These are phyloP conservation scores for Oryzias melastigma DNA, from an alignment of 2,113 vertebrate species.

Conservation along the genomic window DNA sequence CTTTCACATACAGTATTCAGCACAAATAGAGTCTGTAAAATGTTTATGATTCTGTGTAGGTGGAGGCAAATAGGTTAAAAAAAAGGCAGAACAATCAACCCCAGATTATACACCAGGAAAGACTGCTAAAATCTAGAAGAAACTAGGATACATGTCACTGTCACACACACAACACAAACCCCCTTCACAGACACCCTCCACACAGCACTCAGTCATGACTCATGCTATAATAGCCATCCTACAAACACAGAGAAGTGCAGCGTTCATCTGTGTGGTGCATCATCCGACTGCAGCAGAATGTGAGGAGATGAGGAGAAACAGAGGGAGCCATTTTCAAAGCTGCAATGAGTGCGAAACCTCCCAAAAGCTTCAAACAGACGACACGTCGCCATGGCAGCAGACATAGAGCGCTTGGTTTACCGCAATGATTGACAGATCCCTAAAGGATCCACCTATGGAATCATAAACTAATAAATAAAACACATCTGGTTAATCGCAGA, in stretches of 20 bases:
- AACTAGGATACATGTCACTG: conserved; percentile 19
- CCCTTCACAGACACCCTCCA: conserved; percentile 44
- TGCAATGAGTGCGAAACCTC: neutral
- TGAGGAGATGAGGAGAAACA: conserved; percentile 6
- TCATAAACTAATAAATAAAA: neutral
- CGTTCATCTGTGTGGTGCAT: conserved; percentile 27
- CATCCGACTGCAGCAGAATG: conserved; percentile 18
- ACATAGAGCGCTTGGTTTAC: neutral
- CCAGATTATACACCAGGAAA: conserved; percentile 1
- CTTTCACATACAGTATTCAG: neutral
- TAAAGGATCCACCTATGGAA: too few species aligned
- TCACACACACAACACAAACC: conserved; percentile 4
- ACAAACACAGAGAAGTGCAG: conserved; percentile 18
- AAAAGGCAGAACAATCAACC: conserved; percentile 28
- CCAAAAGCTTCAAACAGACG: neutral
- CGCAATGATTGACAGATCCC: too few species aligned
- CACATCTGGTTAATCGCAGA: neutral
- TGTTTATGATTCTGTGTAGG: conserved; percentile 21
- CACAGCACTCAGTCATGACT: conserved; percentile 44
- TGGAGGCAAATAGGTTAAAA: conserved; percentile 13
- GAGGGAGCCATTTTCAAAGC: neutral
- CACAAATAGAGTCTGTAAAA: conserved; percentile 5
- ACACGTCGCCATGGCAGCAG: too few species aligned
- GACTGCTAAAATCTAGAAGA: conserved; percentile 21
- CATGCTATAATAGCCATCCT: conserved; percentile 45